Evolutionary conservation across 2,797 vertebrate species (phyloP), one percentile per base, ranked within the genome.

Genomic region (Leontopithecus rosalia): DNA sequence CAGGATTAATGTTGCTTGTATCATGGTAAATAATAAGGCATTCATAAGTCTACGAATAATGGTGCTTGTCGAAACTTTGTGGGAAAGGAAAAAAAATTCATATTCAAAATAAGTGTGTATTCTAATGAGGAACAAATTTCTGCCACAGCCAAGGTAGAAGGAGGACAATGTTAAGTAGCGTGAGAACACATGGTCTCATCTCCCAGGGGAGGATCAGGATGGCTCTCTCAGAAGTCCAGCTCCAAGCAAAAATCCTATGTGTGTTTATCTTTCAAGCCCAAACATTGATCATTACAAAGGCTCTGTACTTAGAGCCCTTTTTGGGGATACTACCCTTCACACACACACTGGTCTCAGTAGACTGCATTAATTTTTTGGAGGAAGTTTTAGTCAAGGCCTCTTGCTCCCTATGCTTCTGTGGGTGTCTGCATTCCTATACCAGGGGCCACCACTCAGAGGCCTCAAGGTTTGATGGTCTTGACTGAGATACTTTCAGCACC

Each of bases 81-180:
- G 64, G 22, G 5, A 39, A 75, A 89, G 33, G 50, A 28, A 11
- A 22, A 81, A 19, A 73, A 48, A 48, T 30, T 20, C 7, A 12
- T 50, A 70, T 58, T n/a, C 67, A 82, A 91, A 87, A 58, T 57
- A 92, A 81, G 7, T 36, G 15, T 43, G 22, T 43, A 50, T 76
- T 96, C 46, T 85, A 89, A 73, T 92, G 14, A 92, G 43, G 52
- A 67, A 39, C 28, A 73, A 46, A 55, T 94, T 33, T 92, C 61
- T 80, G 52, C 52, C 28, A 39, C 33, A 80, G 9, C n/a, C 15
- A 64, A 85, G 26, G 41, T 79, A 48, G 80, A 64, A 89, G 26
- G 52, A 22, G 3, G 58, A 39, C 24, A 39, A 22, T 39, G 3
- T 70, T 70, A 88, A 57, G 92, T 12, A 86, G 57, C 15, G 11